phyloP scores from a whole-genome alignment of 1,140 invertebrate species.

The Drosophila truncata region DNA sequence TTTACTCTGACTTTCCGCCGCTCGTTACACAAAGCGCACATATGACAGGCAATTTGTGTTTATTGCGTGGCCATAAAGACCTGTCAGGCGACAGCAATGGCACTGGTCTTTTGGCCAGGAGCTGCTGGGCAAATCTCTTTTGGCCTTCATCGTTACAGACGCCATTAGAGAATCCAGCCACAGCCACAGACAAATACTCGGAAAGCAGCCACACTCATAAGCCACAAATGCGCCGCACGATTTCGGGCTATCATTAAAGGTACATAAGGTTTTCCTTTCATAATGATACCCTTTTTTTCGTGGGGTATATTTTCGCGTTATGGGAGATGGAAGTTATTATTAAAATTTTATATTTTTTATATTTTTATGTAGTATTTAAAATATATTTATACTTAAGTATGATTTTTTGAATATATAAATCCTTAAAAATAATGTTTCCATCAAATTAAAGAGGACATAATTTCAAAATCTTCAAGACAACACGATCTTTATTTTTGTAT shows the following conservation, averaged over 20 bases:
- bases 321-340: background rate
- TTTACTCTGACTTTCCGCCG: conserved; percentile 50
- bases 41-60: conserved; percentile 82
- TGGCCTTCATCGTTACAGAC: conserved; percentile 35
- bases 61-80: conserved; percentile 76
- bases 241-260: conserved; percentile 70
- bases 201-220: background rate
- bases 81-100: conserved; percentile 34
- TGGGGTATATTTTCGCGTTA: background rate
- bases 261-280: conserved; percentile 47
- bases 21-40: conserved; percentile 74
- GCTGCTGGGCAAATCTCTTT: conserved; percentile 18
- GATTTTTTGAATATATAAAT: too few relatives aligned
- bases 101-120: background rate
- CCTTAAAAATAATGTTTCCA: too few relatives aligned
- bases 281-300: background rate
- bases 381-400: too few relatives aligned
- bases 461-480: too few relatives aligned
- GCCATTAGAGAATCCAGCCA: conserved; percentile 37
- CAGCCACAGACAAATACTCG: conserved; percentile 4
- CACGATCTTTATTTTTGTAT: too few relatives aligned
- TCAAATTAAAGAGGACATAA: too few relatives aligned
- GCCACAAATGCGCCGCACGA: conserved; percentile 42
- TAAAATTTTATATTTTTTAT: background rate
- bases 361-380: too few relatives aligned